Conservation (phyloP, 2,888 invertebrate genomes). For the Polydrusus cervinus region DNA sequence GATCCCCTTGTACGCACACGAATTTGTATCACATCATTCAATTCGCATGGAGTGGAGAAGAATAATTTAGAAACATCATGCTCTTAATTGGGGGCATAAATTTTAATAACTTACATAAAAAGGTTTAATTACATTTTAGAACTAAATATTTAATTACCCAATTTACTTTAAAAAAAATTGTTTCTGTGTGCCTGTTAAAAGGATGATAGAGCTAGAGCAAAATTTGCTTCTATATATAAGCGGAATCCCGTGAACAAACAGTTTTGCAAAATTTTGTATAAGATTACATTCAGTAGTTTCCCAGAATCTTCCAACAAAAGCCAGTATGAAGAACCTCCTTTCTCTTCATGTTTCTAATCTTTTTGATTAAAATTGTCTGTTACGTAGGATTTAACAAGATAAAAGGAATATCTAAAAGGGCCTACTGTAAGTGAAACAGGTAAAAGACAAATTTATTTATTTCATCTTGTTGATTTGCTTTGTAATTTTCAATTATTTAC, state of each 20-base stretch:
- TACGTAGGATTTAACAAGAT: not conserved
- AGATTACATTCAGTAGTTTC: not conserved
- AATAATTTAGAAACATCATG: too few species aligned
- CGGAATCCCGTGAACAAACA: not conserved
- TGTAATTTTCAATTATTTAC: slow-evolving; percentile 2
- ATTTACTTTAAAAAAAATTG: too few species aligned
- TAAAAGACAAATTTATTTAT: slow-evolving; percentile 10
- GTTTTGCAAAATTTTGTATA: not conserved
- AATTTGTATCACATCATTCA: too few species aligned
- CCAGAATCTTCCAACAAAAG: not conserved
- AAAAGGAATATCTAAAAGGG: not conserved
- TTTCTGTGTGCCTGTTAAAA: too few species aligned
- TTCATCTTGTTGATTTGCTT: slow-evolving; percentile 2
- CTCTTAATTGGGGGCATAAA: too few species aligned
- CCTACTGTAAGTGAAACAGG: not conserved
- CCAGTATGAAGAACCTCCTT: not conserved
- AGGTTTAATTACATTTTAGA: too few species aligned
- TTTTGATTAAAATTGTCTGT: slow-evolving; percentile 5
- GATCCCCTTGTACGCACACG: too few species aligned
- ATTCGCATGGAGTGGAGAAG: too few species aligned
- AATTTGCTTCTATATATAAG: too few species aligned
- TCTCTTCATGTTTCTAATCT: not conserved
- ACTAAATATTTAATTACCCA: too few species aligned
- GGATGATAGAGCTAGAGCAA: too few species aligned
- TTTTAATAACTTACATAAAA: too few species aligned